A percentile compares a stretch with the other conserved stretches of the same genome.
Conservation (phyloP, 1,140 invertebrate genomes). For the Zaprionus davidi region DNA sequence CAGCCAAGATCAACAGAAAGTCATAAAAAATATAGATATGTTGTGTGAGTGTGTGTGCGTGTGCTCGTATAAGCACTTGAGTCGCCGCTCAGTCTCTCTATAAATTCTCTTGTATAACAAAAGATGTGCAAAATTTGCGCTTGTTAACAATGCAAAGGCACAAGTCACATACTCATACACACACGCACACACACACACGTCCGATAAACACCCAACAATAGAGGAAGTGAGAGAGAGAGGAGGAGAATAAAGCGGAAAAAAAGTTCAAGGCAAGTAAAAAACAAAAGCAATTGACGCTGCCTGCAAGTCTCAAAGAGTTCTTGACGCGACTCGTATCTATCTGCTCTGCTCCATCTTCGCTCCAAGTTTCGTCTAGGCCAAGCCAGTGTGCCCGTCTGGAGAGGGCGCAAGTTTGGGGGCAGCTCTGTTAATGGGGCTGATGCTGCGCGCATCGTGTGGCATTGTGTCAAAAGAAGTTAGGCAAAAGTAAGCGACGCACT, state of each 20-base stretch:
- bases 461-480: conserved; percentile 63
- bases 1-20: conserved; percentile 73
- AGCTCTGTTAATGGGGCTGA: conserved; percentile 30
- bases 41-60: conserved; percentile 30
- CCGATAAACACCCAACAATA: conserved; percentile 16
- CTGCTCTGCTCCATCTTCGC: conserved; percentile 47
- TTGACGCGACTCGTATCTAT: conserved; percentile 8
- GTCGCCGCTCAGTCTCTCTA: conserved; percentile 51
- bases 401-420: background rate
- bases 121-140: conserved; percentile 69
- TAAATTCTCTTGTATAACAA: conserved; percentile 71
- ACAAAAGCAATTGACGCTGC: conserved; percentile 67
- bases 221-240: background rate
- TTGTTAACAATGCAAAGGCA: conserved; percentile 76
- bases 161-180: conserved; percentile 12
- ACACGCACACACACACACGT: conserved; percentile 24
- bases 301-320: conserved; percentile 54
- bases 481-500: conserved; percentile 70
- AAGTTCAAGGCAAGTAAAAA: conserved; percentile 60
- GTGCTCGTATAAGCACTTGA: conserved; percentile 34
- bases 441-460: conserved; percentile 31
- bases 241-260: conserved; percentile 12
- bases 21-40: conserved; percentile 80
- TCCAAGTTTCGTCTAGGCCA: conserved; percentile 56
- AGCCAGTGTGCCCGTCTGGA: background rate